Evolutionary conservation across 2,113 vertebrate genomes (phyloP).

Genomic region (Corythornis cristatus): DNA sequence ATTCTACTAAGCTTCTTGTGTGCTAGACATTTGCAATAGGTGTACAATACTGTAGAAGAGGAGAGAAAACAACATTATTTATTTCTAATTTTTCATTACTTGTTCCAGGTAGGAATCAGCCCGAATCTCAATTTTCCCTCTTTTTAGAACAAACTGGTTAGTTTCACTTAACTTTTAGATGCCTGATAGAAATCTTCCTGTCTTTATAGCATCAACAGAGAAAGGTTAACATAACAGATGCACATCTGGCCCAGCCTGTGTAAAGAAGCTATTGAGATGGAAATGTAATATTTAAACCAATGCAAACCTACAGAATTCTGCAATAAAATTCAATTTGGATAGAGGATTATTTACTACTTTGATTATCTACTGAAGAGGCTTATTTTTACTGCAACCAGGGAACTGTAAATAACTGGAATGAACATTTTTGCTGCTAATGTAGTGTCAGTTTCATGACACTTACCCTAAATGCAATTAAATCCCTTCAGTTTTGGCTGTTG

Average conservation of each 20-base stretch:
- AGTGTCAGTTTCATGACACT: background rate
- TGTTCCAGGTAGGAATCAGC: background rate
- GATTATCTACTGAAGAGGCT: background rate
- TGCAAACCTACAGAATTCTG: background rate
- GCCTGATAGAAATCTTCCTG: constrained; percentile 55
- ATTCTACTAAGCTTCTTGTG: background rate
- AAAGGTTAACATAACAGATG: constrained; percentile 38
- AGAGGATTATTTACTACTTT: background rate
- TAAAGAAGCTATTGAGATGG: background rate
- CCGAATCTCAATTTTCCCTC: background rate
- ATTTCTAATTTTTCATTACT: background rate
- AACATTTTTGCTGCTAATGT: background rate
- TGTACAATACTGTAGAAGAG: background rate
- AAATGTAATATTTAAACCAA: constrained; percentile 32
- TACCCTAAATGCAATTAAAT: background rate
- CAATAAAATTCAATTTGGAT: background rate
- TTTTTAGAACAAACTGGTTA: background rate
- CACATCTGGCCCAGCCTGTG: background rate
- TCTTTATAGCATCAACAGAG: background rate
- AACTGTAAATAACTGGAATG: background rate
- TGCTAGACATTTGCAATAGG: background rate
- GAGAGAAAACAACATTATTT: background rate
- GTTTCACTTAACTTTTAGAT: background rate
- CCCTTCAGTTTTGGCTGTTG: background rate
- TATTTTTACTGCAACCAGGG: constrained; percentile 6